Conservation (phyloP, 2,113 vertebrate species). For the Gadus chalcogrammus region DNA sequence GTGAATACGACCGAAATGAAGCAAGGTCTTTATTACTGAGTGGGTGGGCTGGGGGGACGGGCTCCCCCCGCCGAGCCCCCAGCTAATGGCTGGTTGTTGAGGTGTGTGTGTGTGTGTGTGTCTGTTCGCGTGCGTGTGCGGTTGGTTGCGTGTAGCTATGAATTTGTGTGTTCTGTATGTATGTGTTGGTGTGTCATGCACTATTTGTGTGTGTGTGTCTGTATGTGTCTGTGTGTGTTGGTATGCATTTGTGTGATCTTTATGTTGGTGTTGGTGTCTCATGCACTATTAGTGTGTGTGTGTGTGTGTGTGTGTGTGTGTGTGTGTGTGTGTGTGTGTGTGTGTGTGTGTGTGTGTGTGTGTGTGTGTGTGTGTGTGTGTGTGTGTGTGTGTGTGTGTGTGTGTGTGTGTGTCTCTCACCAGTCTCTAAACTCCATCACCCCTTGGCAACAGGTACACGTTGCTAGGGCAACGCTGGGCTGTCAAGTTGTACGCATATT, state of each 20-base stretch:
- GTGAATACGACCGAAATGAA: no score
- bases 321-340: slow-evolving; percentile 3
- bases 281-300: background rate
- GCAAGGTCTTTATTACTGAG: no score
- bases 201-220: background rate
- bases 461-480: no score
- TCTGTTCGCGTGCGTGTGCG: background rate
- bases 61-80: no score
- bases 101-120: no score
- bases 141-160: background rate
- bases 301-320: slow-evolving; percentile 3
- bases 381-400: slow-evolving; percentile 8
- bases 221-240: slow-evolving; percentile 7
- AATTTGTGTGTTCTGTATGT: slow-evolving; percentile 8
- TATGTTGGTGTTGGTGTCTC: background rate
- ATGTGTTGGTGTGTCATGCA: background rate
- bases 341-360: slow-evolving; percentile 3
- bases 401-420: background rate
- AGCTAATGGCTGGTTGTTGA: no score
- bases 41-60: no score
- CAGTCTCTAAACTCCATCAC: no score
- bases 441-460: no score
- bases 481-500: no score
- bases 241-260: slow-evolving; percentile 2
- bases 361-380: slow-evolving; percentile 8